Percentiles rank a stretch among this genome's conserved stretches.
Conservation (phyloP, 2,888 invertebrate species). For the Schizaphis graminum region DNA sequence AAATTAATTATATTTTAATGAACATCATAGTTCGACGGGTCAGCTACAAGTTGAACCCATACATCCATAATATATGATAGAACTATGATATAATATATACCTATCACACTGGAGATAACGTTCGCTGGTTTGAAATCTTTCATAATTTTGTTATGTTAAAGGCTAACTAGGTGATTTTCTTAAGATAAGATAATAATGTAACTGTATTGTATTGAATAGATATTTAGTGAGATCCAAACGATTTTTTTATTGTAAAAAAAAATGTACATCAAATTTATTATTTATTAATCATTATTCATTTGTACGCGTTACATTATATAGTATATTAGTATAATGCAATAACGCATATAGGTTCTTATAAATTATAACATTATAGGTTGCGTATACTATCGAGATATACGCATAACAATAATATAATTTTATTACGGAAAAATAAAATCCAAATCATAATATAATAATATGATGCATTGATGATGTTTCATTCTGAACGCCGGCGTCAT, state of each 20-base stretch:
- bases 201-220: not conserved
- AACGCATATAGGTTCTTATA: not conserved
- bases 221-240: not conserved
- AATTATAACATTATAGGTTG: not conserved
- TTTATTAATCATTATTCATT: not conserved
- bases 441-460: not conserved
- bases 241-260: not conserved
- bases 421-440: not conserved
- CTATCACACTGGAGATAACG: conserved; percentile 36
- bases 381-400: not conserved
- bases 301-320: not conserved
- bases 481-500: not conserved
- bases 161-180: conserved; percentile 31
- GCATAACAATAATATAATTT: not conserved
- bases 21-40: conserved; percentile 41
- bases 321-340: not conserved
- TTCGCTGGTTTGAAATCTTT: not conserved
- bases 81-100: not conserved
- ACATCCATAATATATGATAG: not conserved
- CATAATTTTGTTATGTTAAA: conserved; percentile 34
- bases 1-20: conserved; percentile 53
- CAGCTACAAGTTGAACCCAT: not conserved
- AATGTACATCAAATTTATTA: not conserved
- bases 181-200: not conserved
- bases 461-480: not conserved